Percentiles rank a stretch among this genome's conserved stretches.
Conservation (phyloP, 2,888 invertebrate genomes). For the Megaustenia siamemsis region DNA sequence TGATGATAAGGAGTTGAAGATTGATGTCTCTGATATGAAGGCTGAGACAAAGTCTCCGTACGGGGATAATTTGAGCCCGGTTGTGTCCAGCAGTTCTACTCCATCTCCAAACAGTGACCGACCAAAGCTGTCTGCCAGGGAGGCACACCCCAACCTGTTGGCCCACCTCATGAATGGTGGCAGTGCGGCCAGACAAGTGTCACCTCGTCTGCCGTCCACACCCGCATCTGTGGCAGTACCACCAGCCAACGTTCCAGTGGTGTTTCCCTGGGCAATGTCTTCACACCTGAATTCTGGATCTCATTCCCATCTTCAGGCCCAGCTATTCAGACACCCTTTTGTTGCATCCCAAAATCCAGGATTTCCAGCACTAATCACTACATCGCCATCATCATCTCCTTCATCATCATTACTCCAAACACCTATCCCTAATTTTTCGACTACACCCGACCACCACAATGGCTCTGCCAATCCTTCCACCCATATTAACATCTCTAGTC, state of each 20-base stretch:
- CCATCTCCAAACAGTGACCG: slow-evolving; percentile 50
- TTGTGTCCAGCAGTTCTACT: slow-evolving; percentile 25
- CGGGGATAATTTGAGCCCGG: background rate
- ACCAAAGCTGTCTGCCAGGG: slow-evolving; percentile 66
- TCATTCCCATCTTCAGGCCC: background rate
- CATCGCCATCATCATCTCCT: slow-evolving; percentile 18
- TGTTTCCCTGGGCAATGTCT: slow-evolving; percentile 35
- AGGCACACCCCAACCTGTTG: slow-evolving; percentile 74
- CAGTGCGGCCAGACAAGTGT: background rate
- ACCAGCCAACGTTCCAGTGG: background rate
- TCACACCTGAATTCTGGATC: background rate
- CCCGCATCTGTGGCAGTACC: background rate
- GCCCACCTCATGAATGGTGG: slow-evolving; percentile 68
- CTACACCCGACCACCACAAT: background rate
- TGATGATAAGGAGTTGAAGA: slow-evolving; percentile 33
- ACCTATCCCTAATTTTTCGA: background rate
- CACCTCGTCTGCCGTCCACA: background rate
- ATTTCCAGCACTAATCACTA: background rate
- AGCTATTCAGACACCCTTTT: slow-evolving; percentile 37
- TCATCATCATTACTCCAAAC: background rate
- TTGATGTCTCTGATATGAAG: slow-evolving; percentile 44
- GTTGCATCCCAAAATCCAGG: background rate
- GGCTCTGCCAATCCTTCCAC: background rate
- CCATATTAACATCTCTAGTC: slow-evolving; percentile 37
- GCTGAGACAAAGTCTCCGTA: slow-evolving; percentile 26